Conservation (phyloP, 2,113 vertebrate species). For the Festucalex cinctus region DNA sequence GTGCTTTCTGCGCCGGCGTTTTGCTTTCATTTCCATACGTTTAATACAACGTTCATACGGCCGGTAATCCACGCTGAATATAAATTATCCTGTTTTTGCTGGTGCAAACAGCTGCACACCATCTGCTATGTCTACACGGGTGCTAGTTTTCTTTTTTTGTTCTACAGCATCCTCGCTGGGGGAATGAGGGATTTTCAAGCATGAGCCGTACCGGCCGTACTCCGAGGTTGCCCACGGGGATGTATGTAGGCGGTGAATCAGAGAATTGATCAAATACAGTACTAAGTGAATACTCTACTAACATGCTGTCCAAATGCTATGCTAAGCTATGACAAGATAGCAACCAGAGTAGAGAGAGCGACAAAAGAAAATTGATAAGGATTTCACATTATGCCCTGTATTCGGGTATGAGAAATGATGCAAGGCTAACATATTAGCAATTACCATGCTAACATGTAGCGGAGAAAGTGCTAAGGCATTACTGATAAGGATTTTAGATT, state of each 20-base stretch:
- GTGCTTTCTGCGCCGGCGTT: neutral
- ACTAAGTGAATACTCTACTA: no score
- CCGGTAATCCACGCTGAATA: neutral
- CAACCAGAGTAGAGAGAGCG: neutral
- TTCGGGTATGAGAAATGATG: neutral
- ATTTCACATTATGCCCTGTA: neutral
- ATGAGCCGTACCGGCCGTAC: neutral
- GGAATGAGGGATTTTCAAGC: neutral
- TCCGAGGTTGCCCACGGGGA: no score
- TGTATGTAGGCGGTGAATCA: neutral
- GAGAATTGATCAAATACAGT: neutral
- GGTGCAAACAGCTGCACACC: neutral
- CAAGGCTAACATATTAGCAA: neutral
- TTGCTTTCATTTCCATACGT: conserved; percentile 1
- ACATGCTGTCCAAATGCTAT: neutral
- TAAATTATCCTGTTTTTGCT: neutral
- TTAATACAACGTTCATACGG: neutral
- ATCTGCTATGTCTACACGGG: neutral
- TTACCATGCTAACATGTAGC: neutral
- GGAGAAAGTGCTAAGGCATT: no score
- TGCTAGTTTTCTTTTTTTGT: neutral
- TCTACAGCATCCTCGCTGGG: neutral
- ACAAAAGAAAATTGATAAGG: neutral
- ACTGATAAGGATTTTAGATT: neutral
- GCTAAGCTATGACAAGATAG: neutral